Base-by-base conservation (phyloP, 1,140 invertebrate genomes). In the Danaus plexippus region DNA sequence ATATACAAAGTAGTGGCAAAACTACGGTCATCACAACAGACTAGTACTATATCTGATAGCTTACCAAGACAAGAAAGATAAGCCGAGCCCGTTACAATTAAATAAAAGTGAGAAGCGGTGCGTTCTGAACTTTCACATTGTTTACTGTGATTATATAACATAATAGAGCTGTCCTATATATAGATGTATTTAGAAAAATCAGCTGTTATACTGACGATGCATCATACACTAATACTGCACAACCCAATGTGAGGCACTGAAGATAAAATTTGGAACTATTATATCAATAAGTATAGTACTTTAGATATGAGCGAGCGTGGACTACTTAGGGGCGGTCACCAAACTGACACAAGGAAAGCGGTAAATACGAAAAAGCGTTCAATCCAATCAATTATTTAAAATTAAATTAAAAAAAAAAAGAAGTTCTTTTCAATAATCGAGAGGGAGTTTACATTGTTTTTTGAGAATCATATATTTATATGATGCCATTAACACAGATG, bases 321-420 rank as follows among this genome's bases (percentile, higher is more conserved):
- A 78, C 85, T 88, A 88, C 87, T 88, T 75, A 79, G 80, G 84
- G 77, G 71, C 75, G 78, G 82, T 85, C 84, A 87, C 80, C 85
- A 88, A 88, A 87, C 81, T 85, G 85, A 88, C 87, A 88, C 87
- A 88, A 88, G 87, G 82, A 88, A 88, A 88, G 87, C 87, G 78
- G 77, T 87, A 80, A 87, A 88, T 87, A 88, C 86, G 86, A 88
- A 82, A 85, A 87, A 88, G 87, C 87, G 85, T 74, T 88, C 87
- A 88, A 88, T 88, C 85, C 84, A 88, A 88, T 88, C 83, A 87
- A 87, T 84, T 80, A 77, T 77, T 74, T 72, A 74, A 76, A 78
- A 69, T 63, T 71, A 64, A 76, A 71, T 79, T 32, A 32, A 32
- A 32, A 59, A 72, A 63, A 71, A 80, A 73, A 15, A 58, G 51